Conservation (phyloP, 2,888 invertebrate genomes). For the Sepiola atlantica region DNA sequence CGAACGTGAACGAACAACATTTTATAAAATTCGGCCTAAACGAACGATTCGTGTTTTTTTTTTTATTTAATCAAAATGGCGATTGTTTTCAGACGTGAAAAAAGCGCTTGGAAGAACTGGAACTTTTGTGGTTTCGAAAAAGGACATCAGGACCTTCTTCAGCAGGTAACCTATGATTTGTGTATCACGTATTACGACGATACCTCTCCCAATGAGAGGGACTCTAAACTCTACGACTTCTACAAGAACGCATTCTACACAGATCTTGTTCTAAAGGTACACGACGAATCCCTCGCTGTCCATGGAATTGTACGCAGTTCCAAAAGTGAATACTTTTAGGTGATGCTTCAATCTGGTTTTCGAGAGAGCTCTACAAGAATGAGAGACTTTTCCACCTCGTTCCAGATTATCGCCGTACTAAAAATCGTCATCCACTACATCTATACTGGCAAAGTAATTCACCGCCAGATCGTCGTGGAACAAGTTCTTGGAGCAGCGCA, state of each 20-base stretch:
- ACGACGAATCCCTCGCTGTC: background rate
- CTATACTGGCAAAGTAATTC: background rate
- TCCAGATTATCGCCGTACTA: background rate
- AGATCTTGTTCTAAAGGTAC: background rate
- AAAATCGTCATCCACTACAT: constrained; percentile 36
- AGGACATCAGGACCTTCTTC: background rate
- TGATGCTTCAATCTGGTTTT: constrained; percentile 37
- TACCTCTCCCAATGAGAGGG: background rate
- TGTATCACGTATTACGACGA: background rate
- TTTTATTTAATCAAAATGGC: background rate
- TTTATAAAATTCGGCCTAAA: too few relatives aligned
- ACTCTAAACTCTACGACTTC: background rate
- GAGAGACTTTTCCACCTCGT: constrained; percentile 38
- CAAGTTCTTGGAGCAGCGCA: constrained; percentile 41
- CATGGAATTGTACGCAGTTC: constrained; percentile 34
- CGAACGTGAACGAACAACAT: too few relatives aligned
- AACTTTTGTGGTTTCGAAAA: background rate
- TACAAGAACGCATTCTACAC: background rate
- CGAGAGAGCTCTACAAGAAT: constrained; percentile 33
- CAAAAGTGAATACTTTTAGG: constrained; percentile 35
- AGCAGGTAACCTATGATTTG: background rate
- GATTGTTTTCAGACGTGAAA: background rate
- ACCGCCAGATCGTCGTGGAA: background rate
- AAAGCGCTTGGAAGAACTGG: background rate
- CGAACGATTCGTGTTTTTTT: too few relatives aligned